phyloP scores from a whole-genome alignment of 2,797 vertebrate species.

The Microchirus variegatus region DNA sequence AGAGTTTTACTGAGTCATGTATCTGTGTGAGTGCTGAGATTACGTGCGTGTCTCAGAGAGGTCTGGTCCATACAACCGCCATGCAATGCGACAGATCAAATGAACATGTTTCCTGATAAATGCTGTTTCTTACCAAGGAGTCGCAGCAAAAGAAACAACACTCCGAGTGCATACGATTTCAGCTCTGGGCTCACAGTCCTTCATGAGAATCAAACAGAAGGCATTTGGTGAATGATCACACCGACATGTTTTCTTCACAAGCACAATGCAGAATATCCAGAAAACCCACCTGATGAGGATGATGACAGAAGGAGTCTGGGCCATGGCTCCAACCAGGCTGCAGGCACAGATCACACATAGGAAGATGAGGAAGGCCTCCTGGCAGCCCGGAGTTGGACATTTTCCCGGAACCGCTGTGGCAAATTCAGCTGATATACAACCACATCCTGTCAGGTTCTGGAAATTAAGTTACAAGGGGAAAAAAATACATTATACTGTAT shows the following conservation, averaged over 20 bases:
- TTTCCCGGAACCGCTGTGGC: constrained; percentile 90
- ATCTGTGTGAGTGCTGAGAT: too few species aligned
- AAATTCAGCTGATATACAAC: constrained; percentile 84
- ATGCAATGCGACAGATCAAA: too few species aligned
- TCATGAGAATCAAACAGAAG: constrained; percentile 19
- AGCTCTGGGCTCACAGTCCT: constrained; percentile 97
- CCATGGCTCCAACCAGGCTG: constrained; percentile 98
- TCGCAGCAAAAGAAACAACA: constrained; percentile 94
- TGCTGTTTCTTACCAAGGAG: constrained; percentile 87
- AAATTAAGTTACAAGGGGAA: not conserved
- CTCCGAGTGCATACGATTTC: constrained; percentile 96
- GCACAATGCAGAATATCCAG: not conserved
- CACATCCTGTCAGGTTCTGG: constrained; percentile 92
- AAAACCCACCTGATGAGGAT: constrained; percentile 92
- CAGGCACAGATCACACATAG: constrained; percentile 96
- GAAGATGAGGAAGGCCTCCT: constrained; percentile 95
- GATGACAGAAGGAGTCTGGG: constrained; percentile 97
- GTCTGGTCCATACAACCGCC: too few species aligned
- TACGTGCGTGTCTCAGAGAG: too few species aligned
- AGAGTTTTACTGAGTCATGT: too few species aligned
- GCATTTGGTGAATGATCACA: not conserved
- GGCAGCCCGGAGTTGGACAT: constrained; percentile 92
- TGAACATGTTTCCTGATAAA: not conserved
- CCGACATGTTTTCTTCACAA: not conserved
- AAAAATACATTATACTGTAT: not conserved